phyloP scores from a whole-genome alignment of 1,140 invertebrate genomes.

The Formica selysi region DNA sequence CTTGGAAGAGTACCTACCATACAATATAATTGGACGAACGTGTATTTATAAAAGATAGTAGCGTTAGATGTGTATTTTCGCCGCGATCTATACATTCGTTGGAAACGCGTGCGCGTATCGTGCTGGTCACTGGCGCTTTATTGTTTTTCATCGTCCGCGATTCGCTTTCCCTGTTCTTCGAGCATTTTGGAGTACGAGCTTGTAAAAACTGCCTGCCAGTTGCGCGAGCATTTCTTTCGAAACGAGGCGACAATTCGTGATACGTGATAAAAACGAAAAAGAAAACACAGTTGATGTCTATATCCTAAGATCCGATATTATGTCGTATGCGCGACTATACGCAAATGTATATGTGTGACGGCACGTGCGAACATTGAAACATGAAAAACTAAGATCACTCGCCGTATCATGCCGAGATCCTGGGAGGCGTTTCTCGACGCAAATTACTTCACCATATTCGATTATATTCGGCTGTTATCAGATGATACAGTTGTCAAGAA shows the following conservation, averaged over 20 bases:
- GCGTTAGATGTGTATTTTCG: slow-evolving; percentile 74
- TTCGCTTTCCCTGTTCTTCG: slow-evolving; percentile 53
- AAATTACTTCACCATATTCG: not conserved
- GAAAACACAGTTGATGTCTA: slow-evolving; percentile 43
- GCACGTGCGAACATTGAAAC: slow-evolving; percentile 22
- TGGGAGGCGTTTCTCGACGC: not conserved
- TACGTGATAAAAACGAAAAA: slow-evolving; percentile 10
- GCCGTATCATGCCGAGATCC: not conserved
- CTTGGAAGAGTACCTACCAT: slow-evolving; percentile 26
- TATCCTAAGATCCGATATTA: slow-evolving; percentile 43
- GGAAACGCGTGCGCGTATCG: slow-evolving; percentile 59
- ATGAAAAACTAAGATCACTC: not conserved
- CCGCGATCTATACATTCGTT: slow-evolving; percentile 34
- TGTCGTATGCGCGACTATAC: slow-evolving; percentile 42
- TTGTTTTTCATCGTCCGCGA: slow-evolving; percentile 35
- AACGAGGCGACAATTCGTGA: slow-evolving; percentile 30
- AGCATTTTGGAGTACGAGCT: slow-evolving; percentile 15
- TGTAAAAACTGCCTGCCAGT: slow-evolving; percentile 18
- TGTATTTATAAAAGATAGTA: slow-evolving; percentile 79
- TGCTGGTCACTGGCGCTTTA: slow-evolving; percentile 74
- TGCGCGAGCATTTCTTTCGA: slow-evolving; percentile 11
- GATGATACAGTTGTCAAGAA: not conserved
- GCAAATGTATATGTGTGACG: slow-evolving; percentile 1
- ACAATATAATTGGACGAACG: slow-evolving; percentile 18
- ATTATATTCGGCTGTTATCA: not conserved